A percentile compares a stretch with the other conserved stretches of the same genome.
phyloP scores from a whole-genome alignment of 2,113 vertebrate genomes.

The Eulemur macaco region DNA sequence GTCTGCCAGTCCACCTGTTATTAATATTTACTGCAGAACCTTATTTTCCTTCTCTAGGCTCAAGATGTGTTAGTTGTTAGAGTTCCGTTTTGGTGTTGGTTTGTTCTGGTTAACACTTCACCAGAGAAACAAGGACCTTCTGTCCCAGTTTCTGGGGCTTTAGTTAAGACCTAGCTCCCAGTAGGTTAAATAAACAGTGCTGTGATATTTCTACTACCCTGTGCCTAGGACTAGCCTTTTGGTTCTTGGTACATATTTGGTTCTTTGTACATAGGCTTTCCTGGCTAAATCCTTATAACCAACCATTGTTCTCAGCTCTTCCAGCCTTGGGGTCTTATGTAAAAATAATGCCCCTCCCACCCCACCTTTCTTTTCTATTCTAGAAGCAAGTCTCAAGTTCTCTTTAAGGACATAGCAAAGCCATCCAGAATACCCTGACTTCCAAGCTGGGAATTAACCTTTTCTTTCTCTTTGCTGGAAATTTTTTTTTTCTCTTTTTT shows the following conservation, averaged over 20 bases:
- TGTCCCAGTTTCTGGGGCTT: neutral
- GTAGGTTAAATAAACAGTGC: neutral
- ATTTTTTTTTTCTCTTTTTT: neutral
- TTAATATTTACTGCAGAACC: neutral
- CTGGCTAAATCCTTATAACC: neutral
- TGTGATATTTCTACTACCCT: neutral
- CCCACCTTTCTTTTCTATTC: neutral
- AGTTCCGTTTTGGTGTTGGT: neutral
- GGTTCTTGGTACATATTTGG: no score
- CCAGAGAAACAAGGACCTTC: neutral
- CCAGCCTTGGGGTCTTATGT: neutral
- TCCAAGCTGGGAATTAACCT: conserved; percentile 17
- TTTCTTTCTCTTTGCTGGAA: conserved; percentile 11
- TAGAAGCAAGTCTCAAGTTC: conserved; percentile 28
- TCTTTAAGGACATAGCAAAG: conserved; percentile 21
- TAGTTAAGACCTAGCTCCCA: neutral
- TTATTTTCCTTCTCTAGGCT: neutral
- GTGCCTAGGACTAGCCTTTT: neutral
- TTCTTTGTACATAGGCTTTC: neutral
- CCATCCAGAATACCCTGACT: conserved; percentile 12
- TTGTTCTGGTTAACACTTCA: neutral
- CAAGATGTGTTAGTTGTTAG: neutral
- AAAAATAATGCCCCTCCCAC: neutral
- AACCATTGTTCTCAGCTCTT: neutral
- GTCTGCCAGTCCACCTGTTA: neutral